These are phyloP conservation scores for Apostichopus japonicus DNA, from an alignment of 35 echinoderm and acorn worm genomes.

Conservation along the genomic window DNA sequence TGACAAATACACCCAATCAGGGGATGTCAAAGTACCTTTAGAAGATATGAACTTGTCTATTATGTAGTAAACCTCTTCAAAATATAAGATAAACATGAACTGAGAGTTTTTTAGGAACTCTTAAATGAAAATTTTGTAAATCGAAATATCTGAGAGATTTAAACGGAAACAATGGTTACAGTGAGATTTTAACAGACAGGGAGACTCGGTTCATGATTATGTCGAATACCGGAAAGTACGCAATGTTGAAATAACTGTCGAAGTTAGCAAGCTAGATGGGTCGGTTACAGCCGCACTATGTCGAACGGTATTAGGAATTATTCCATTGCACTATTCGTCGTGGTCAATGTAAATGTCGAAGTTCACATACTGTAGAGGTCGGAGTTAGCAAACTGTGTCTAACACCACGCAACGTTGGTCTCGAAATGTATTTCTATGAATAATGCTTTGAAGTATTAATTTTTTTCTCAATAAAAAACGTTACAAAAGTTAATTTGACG, in stretches of 20 bases:
- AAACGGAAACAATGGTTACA: too few species aligned
- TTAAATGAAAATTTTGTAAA: too few species aligned
- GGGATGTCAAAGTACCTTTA: too few species aligned
- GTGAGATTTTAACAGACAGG: too few species aligned
- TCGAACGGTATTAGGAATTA: background rate
- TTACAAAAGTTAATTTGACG: background rate
- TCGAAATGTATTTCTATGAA: background rate
- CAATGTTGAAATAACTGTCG: background rate
- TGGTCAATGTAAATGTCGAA: background rate
- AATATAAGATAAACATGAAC: too few species aligned
- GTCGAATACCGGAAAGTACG: too few species aligned
- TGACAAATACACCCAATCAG: too few species aligned
- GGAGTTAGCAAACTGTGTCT: background rate
- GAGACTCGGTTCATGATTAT: too few species aligned
- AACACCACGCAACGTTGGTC: background rate
- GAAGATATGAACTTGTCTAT: too few species aligned
- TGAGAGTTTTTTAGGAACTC: too few species aligned
- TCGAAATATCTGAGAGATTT: too few species aligned
- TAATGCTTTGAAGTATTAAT: background rate
- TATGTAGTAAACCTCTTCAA: too few species aligned
- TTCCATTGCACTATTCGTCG: background rate
- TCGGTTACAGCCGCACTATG: background rate
- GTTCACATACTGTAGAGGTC: background rate
- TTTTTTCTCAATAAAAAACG: background rate
- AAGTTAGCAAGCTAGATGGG: background rate